Base-by-base conservation (phyloP, 2,888 invertebrate species). In the Neocrepidodera transversa region DNA sequence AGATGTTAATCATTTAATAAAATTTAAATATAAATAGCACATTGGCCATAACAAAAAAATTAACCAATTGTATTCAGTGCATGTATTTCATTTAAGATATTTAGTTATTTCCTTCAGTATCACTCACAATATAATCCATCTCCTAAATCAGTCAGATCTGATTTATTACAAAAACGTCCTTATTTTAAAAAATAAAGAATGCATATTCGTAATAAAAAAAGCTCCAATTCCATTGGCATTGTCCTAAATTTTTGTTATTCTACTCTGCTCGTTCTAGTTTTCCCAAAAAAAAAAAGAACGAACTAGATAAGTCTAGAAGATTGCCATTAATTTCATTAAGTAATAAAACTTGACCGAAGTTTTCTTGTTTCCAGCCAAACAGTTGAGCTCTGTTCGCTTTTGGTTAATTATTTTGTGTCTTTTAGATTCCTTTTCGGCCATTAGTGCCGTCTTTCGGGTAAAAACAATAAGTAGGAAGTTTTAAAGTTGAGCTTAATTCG, bases 161-260 rank as follows among this genome's bases (percentile, higher is more conserved):
- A n/a, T n/a, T n/a, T n/a, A n/a, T n/a, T n/a, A n/a, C n/a, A n/a
- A n/a, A n/a, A n/a, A n/a, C n/a, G n/a, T n/a, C n/a, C n/a, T n/a
- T n/a, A n/a, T n/a, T n/a, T n/a, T n/a, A n/a, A n/a, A n/a, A n/a
- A n/a, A n/a, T n/a, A n/a, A n/a, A n/a, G n/a, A n/a, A n/a, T n/a
- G n/a, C n/a, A n/a, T n/a, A n/a, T n/a, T n/a, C n/a, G n/a, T n/a
- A n/a, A n/a, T n/a, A n/a, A 23, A 7, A 20, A 20, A 23, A 20
- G 20, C 42, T 42, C 20, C 42, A 42, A 11, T 20, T 42, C 13
- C 10, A 11, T 13, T 23, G 23, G 42, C 42, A 20, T 2, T 11
- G 42, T 42, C 20, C 42, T 42, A 42, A n/a, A 42, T 42, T 20
- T 42, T 20, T 42, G 42, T 42, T 42, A 42, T 42, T 42, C 42